Base-by-base conservation (phyloP, 2,888 invertebrate genomes). In the Sesamia inferens region DNA sequence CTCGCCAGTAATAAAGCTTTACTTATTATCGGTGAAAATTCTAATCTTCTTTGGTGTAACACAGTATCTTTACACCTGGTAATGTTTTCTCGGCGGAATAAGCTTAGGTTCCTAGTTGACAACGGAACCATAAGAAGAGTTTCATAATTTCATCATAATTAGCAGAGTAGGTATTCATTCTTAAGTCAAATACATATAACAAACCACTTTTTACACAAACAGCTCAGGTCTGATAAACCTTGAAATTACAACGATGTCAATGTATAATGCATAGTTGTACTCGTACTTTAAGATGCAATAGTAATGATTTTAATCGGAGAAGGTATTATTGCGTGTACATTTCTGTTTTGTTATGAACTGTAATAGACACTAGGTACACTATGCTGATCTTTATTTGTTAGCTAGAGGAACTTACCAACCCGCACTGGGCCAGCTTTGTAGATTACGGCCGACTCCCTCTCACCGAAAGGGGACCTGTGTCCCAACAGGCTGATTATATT, bases 161-260 rank as follows among this genome's bases (percentile, higher is more conserved):
- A n/a, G n/a, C n/a, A n/a, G n/a, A n/a, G n/a, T n/a, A n/a, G n/a
- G n/a, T n/a, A n/a, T n/a, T n/a, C n/a, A 31, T 31, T 31, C 31
- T 31, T 31, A 31, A 31, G 31, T 31, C 31, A 31, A 31, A 31
- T 31, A 10, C 42, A 24, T 42, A 51, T 22, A 44, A 24, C 5
- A 54, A 51, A 51, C 44, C 6, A 42, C 42, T 69, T 51, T 70
- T 55, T 70, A 55, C 55, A 44, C 10, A 55, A 31, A 7, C n/a
- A 63, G 19, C 22, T 64, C 42, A 64, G 19, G 64, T n/a, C 70
- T 16, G 48, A 24, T 24, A 47, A 39, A 58, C 71, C 68, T 71
- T 71, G 67, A n/a, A 51, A 68, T 67, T 67, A 39, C 42, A 71
- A 58, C 58, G 22, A 67, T 44, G 14, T 42, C n/a, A 65, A 54